Base-by-base conservation (phyloP, 2,888 invertebrate species). In the Drosophila quinaria region DNA sequence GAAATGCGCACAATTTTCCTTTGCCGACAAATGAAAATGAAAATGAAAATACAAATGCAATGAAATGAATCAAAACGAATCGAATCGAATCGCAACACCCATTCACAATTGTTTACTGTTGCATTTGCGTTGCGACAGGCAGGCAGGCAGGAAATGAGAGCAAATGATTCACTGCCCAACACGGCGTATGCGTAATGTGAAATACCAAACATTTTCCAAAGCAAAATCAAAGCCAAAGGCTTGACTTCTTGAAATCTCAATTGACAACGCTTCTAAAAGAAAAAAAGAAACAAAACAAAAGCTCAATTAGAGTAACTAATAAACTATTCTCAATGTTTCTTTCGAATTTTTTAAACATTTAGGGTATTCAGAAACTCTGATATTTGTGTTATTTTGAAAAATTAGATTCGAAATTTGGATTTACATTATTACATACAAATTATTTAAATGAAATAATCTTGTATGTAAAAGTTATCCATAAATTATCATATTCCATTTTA, bases 1-100 rank as follows among this genome's bases (percentile, higher is more conserved):
- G 81, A 86, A 83, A 86, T 83, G 77, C 80, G 74, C 56, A 59
- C 68, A 71, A 75, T 72, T 75, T 67, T 51, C 59, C 60, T 39
- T 37, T 52, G 39, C 15, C 19, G 52, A 62, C 49, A 55, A 65
- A 56, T 55, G 62, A 67, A 72, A 71, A 46, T 62, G 54, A 70
- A 60, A 74, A 50, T 33, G 11, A 17, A 66, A 39, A 47, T 47
- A 35, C 47, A 66, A 41, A 49, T 49, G 42, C 50, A 68, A 63
- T 52, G 49, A 67, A 72, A 54, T 17, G 70, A 61, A 62, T 35
- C 52, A 55, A 46, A 68, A 22, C 52, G 62, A 41, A 63, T 22
- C 44, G 59, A 41, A 68, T 22, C 19, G 50, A 56, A 51, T 60
- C 6, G 31, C 31, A 42, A 33, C 42, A 29, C 44, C 22, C 22